phyloP scores from a whole-genome alignment of 2,888 invertebrate genomes.

The Brachylomia viminalis region DNA sequence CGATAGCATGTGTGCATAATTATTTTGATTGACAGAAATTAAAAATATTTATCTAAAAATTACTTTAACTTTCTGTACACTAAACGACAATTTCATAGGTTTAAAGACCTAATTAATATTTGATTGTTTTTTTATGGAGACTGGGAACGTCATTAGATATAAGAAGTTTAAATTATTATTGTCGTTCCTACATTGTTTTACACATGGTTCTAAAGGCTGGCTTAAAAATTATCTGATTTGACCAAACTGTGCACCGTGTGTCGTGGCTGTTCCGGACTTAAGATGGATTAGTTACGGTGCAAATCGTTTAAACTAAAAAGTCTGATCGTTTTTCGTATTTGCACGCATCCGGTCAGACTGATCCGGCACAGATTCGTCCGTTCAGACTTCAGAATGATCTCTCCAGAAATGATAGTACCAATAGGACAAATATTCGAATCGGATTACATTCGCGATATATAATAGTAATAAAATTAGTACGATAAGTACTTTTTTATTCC shows the following conservation, averaged over 20 bases:
- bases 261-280: background rate
- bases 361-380: background rate
- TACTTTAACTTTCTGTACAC: no score
- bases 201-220: background rate
- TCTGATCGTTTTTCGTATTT: background rate
- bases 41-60: no score
- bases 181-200: background rate
- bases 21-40: no score
- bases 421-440: no score
- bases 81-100: no score
- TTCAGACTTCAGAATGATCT: background rate
- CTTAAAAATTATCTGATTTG: background rate
- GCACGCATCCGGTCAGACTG: background rate
- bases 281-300: background rate
- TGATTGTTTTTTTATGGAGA: background rate
- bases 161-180: background rate
- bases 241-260: background rate
- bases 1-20: no score
- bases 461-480: background rate
- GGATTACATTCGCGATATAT: background rate
- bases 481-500: constrained; percentile 3
- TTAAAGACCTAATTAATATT: no score
- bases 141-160: background rate
- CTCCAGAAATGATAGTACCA: background rate
- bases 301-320: background rate